phyloP scores from a whole-genome alignment of 2,888 invertebrate genomes.

The Tenthredo livida region DNA sequence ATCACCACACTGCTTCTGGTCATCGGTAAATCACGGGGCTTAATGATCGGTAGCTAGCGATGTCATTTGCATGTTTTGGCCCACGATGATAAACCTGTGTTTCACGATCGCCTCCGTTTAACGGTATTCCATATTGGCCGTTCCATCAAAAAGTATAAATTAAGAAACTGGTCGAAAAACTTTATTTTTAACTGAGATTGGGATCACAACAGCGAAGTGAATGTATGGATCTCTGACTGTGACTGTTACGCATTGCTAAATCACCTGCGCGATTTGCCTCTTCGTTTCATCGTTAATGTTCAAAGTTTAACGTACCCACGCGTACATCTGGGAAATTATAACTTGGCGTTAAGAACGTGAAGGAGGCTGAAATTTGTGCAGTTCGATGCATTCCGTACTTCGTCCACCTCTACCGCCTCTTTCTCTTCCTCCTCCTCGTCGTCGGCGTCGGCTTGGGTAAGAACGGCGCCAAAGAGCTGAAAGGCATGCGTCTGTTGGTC shows the following conservation, averaged over 20 bases:
- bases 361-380: neutral
- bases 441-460: conserved; percentile 17
- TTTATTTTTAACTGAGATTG: neutral
- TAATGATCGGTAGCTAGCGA: conserved; percentile 70
- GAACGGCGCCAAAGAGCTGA: conserved; percentile 49
- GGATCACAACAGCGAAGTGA: neutral
- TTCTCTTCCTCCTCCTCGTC: neutral
- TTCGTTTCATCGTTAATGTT: neutral
- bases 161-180: conserved; percentile 4
- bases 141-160: conserved; percentile 21
- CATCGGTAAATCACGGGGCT: conserved; percentile 69
- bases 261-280: neutral
- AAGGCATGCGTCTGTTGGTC: conserved; percentile 46
- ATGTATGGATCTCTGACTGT: neutral
- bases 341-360: neutral
- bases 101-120: conserved; percentile 8
- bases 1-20: conserved; percentile 56
- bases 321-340: neutral
- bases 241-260: neutral
- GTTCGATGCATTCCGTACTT: conserved; percentile 31
- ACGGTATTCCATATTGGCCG: neutral
- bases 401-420: neutral
- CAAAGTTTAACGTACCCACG: neutral
- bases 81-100: conserved; percentile 34
- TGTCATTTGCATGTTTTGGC: conserved; percentile 68